Conservation (phyloP, 2,888 invertebrate species). For the Aelia acuminata region DNA sequence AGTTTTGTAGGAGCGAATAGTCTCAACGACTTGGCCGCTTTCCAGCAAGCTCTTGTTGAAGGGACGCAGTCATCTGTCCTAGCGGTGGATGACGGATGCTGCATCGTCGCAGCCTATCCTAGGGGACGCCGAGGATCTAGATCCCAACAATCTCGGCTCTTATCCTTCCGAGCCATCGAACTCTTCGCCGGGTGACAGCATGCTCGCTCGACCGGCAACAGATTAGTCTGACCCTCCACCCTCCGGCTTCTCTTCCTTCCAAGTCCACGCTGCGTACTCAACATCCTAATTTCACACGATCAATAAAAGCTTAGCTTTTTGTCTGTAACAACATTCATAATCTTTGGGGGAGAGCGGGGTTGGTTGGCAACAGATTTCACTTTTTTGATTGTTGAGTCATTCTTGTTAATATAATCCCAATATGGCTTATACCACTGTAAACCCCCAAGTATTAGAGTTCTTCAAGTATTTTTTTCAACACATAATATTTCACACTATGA, state of each 20-base stretch:
- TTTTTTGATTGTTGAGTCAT: too few species aligned
- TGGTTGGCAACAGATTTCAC: too few species aligned
- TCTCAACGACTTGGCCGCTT: not conserved
- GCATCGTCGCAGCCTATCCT: too few species aligned
- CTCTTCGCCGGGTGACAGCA: not conserved
- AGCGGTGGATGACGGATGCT: not conserved
- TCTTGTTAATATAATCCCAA: too few species aligned
- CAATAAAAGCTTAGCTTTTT: not conserved
- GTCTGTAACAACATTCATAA: not conserved
- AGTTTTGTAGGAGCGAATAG: not conserved
- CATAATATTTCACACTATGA: too few species aligned
- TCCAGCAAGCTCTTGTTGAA: slow-evolving; percentile 25
- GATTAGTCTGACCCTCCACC: slow-evolving; percentile 12
- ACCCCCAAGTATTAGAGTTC: too few species aligned
- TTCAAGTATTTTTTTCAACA: too few species aligned
- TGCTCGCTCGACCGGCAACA: not conserved
- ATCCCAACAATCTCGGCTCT: not conserved
- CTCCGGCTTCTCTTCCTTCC: not conserved
- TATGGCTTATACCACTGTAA: too few species aligned
- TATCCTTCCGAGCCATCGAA: slow-evolving; percentile 35
- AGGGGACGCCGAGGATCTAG: too few species aligned
- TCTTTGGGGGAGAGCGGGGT: too few species aligned
- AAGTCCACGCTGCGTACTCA: not conserved
- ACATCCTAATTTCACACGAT: not conserved
- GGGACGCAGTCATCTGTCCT: not conserved